A percentile compares a stretch with the other conserved stretches of the same genome.
These are phyloP conservation scores for Neosalanx taihuensis DNA, from an alignment of 2,797 vertebrate species.

Conservation along the genomic window DNA sequence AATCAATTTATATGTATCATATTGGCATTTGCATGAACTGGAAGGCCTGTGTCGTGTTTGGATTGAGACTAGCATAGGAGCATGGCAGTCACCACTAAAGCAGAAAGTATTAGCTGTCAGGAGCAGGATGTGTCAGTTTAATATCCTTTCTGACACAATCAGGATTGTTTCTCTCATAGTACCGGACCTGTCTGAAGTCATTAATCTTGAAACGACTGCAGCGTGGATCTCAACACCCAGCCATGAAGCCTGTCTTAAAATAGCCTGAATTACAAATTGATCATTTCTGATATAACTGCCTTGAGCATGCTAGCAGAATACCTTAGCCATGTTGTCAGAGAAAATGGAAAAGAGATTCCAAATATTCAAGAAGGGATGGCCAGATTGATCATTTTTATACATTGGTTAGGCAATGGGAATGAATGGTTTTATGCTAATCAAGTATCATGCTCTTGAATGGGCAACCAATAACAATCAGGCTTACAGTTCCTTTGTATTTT, in stretches of 20 bases:
- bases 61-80: conserved; percentile 60
- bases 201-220: conserved; percentile 69
- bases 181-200: conserved; percentile 75
- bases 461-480: background rate
- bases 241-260: conserved; percentile 40
- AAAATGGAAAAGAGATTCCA: conserved; percentile 20
- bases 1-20: conserved; percentile 9
- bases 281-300: conserved; percentile 63
- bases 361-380: background rate
- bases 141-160: conserved; percentile 77
- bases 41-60: conserved; percentile 25
- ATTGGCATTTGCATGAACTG: conserved; percentile 48
- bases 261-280: conserved; percentile 65
- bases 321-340: conserved; percentile 3
- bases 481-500: background rate
- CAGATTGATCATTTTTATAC: background rate
- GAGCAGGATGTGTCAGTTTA: conserved; percentile 70
- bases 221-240: conserved; percentile 62
- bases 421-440: background rate
- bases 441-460: background rate
- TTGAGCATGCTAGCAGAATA: conserved; percentile 46
- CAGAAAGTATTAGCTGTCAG: conserved; percentile 74
- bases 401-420: background rate
- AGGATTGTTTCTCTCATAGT: conserved; percentile 75
- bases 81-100: conserved; percentile 59